Evolutionary conservation across 2,113 vertebrate genomes (phyloP).

Genomic region (Dendropsophus ebraccatus): DNA sequence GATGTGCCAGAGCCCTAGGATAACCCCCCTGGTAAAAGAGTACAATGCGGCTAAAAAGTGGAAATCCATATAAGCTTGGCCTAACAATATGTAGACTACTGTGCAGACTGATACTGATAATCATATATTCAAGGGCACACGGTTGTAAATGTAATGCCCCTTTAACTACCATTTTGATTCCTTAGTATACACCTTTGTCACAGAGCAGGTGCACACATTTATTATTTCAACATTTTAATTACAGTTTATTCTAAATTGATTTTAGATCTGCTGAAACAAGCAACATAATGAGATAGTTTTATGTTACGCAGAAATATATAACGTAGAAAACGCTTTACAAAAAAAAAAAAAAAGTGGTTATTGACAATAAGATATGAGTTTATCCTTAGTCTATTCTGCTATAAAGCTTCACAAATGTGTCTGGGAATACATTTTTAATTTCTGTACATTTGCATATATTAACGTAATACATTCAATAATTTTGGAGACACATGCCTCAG

Average conservation of each 20-base stretch:
- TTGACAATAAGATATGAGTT: conserved; percentile 1
- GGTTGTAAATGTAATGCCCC: not conserved
- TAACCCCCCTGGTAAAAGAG: too few species aligned
- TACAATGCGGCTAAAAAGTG: too few species aligned
- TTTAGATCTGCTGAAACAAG: not conserved
- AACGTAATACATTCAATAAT: not conserved
- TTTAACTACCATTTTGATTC: not conserved
- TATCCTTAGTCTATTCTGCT: not conserved
- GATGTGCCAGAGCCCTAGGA: too few species aligned
- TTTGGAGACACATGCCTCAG: not conserved
- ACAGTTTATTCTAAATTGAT: not conserved
- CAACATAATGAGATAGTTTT: not conserved
- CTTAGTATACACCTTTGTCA: not conserved
- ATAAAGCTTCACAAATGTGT: not conserved
- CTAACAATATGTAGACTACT: too few species aligned
- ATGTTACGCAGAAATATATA: not conserved
- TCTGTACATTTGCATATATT: not conserved
- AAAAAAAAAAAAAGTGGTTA: not conserved
- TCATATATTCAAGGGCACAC: too few species aligned
- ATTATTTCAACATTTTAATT: not conserved
- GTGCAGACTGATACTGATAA: too few species aligned
- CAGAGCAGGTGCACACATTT: not conserved
- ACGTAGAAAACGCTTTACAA: not conserved
- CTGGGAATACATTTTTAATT: not conserved
- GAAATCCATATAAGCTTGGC: too few species aligned